A percentile compares a stretch with the other conserved stretches of the same genome.
These are phyloP conservation scores for Dryobota labecula DNA, from an alignment of 2,888 invertebrate species.

Conservation along the genomic window DNA sequence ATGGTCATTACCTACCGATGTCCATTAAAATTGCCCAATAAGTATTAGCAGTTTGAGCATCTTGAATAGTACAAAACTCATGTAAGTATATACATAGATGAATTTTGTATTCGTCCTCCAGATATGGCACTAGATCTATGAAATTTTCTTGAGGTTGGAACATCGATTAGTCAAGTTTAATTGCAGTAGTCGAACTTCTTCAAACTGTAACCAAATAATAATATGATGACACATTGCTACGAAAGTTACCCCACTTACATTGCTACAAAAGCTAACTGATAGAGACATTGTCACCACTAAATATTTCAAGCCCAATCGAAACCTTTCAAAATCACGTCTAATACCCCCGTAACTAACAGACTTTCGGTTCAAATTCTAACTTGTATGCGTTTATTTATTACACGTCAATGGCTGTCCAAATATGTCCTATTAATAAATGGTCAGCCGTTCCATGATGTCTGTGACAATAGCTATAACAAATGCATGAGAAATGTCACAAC, in stretches of 20 bases:
- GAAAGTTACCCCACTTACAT: background rate
- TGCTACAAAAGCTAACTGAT: background rate
- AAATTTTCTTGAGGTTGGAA: too few species aligned
- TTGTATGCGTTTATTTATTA: slow-evolving; percentile 81
- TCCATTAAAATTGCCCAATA: too few species aligned
- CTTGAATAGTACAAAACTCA: too few species aligned
- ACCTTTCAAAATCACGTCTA: slow-evolving; percentile 42
- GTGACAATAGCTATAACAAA: slow-evolving; percentile 80
- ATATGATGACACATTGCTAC: too few species aligned
- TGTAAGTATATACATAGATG: too few species aligned
- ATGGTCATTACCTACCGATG: too few species aligned
- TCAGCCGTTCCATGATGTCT: slow-evolving; percentile 68
- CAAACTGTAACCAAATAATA: background rate
- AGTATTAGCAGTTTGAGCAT: too few species aligned
- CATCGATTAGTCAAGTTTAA: too few species aligned
- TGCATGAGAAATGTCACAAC: slow-evolving; percentile 76
- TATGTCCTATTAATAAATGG: slow-evolving; percentile 88
- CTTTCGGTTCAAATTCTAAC: slow-evolving; percentile 60
- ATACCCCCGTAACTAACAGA: slow-evolving; percentile 62
- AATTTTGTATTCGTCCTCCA: too few species aligned
- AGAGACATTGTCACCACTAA: slow-evolving; percentile 37
- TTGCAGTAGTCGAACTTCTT: background rate
- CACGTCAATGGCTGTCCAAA: slow-evolving; percentile 84
- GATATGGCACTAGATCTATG: too few species aligned
- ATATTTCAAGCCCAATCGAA: slow-evolving; percentile 39